Base-by-base conservation (phyloP, 1,140 invertebrate genomes). In the Papilio helenus region DNA sequence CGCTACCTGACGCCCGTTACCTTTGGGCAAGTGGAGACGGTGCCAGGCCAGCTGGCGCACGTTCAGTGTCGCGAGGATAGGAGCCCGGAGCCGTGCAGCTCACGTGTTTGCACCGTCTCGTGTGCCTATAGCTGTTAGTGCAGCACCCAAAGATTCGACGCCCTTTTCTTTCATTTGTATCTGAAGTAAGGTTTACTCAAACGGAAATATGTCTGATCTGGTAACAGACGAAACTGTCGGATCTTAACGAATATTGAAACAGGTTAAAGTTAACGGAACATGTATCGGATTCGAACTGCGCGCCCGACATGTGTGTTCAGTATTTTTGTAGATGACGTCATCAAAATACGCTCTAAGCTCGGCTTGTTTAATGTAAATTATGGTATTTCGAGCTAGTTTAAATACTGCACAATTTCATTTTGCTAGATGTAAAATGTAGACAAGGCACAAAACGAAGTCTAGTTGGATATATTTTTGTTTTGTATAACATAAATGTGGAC, bases 251-350 rank as follows among this genome's bases (percentile, higher is more conserved):
- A 29, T 65, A 9, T 14, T 65, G 12, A 65, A 65, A 65, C 61
- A 65, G 23, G 61, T 65, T 29, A 65, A 65, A 65, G 26, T 16
- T 65, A 65, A 65, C 58, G 58, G 20, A 61, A 61, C 20, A 61
- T 26, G 61, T 65, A 29, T 65, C 26, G 26, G 23, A 65, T 65
- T 65, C 26, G 61, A 65, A 65, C 61, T 29, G 23, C 26, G 26
- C 23, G 26, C 61, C 61, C 10, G 26, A 26, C 61, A 16, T 14
- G 10, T 61, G 58, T 29, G 55, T 55, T 18, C 49, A 55, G 18
- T 9, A 8, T 29, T 65, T 61, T 65, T 3, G 16, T 65, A 34
- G 61, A 29, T 29, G 61, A 65, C 61, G 23, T 65, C 61, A 65
- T 65, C 26, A 10, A 29, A 65, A 3, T 65, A 26, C 23, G 23